Base-by-base conservation (phyloP, 2,888 invertebrate genomes). In the Cerastis rubricosa region DNA sequence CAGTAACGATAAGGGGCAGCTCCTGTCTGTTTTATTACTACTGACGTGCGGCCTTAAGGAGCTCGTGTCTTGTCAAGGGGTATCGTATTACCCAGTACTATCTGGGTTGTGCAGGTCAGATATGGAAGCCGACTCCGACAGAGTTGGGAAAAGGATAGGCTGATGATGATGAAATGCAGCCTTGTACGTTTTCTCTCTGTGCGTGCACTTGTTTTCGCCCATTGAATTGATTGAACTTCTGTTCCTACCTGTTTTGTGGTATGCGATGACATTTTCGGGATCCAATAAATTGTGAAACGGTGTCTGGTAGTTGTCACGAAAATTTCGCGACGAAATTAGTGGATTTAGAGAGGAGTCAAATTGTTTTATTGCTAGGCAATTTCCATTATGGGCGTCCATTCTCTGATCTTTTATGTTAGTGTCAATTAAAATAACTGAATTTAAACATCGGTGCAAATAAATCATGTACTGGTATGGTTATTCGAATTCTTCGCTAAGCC, bases 271-370 rank as follows among this genome's bases (percentile, higher is more conserved):
- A 74, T 72, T 84, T 84, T 84, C 45, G 71, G 81, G 63, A 61
- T 69, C 78, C 69, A 63, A 78, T 85, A 85, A 85, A 85, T 85
- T 82, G 40, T 45, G 47, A 49, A 82, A 85, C 3, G 51, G 65
- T 82, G 74, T 85, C 83, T 84, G 83, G 65, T 82, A 74, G 63
- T 67, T 84, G 74, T 85, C 74, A 72, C 6, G n/a, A 66, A 71
- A 78, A 54, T 78, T 78, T 67, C 40, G 35, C n/a, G 40, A n/a
- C 14, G 61, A 65, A 77, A 85, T 83, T 77, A 74, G 74, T 71
- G 51, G 25, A 72, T 76, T 76, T 59, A 51, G 68, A 69, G 51
- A 19, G 19, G 40, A 66, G 35, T 71, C 47, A 78, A 76, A 77
- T 69, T 72, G 71, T 69, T 78, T 78, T 78, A 78, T 85, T 65